These are phyloP conservation scores for Pristionchus pacificus DNA, from an alignment of 1,140 invertebrate genomes.

Conservation along the genomic window DNA sequence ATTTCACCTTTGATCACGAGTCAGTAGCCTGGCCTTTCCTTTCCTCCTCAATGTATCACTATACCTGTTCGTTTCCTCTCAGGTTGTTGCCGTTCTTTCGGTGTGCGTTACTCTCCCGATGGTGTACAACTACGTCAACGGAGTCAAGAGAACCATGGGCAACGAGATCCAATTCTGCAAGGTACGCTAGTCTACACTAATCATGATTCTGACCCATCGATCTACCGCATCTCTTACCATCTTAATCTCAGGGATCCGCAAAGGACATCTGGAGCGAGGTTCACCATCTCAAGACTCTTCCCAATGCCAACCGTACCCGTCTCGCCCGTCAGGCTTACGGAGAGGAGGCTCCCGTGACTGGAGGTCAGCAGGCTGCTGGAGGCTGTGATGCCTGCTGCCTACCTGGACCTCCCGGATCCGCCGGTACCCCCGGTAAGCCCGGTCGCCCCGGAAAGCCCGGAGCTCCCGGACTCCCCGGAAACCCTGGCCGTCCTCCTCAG, in stretches of 20 bases:
- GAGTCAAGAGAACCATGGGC: conserved; percentile 22
- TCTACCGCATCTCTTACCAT: too few relatives aligned
- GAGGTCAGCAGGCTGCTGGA: not conserved
- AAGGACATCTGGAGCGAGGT: conserved; percentile 42
- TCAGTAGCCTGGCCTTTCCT: too few relatives aligned
- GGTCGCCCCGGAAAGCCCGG: conserved; percentile 38
- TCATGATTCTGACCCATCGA: not conserved
- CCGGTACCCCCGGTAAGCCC: conserved; percentile 36
- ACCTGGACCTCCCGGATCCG: conserved; percentile 34
- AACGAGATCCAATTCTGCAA: conserved; percentile 30
- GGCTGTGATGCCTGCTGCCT: conserved; percentile 17
- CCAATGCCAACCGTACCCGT: conserved; percentile 34
- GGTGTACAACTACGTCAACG: conserved; percentile 36
- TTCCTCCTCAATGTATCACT: too few relatives aligned
- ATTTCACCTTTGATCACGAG: too few relatives aligned
- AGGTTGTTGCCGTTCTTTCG: conserved; percentile 6
- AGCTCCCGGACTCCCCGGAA: conserved; percentile 39
- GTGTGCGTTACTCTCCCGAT: conserved; percentile 33
- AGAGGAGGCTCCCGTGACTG: not conserved
- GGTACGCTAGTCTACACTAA: conserved; percentile 4
- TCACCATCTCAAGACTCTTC: conserved; percentile 29
- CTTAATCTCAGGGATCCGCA: conserved; percentile 32
- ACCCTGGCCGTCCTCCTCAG: conserved; percentile 34
- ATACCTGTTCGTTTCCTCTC: too few relatives aligned
- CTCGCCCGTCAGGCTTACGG: conserved; percentile 38